Evolutionary conservation across 2,888 invertebrate species (phyloP).

Genomic region (Clistopyga incitator): DNA sequence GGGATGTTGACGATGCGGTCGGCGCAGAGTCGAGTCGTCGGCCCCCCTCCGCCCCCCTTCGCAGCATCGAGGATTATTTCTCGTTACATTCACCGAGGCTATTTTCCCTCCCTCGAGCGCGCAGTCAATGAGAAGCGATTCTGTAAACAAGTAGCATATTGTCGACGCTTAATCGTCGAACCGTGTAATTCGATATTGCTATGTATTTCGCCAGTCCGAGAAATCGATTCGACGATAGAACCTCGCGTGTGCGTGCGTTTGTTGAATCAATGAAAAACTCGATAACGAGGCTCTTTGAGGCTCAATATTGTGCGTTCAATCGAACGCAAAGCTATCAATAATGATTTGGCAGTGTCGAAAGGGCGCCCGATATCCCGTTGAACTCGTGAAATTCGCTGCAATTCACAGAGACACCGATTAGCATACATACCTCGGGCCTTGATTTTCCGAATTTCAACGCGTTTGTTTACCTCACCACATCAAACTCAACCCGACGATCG

Average conservation of each 20-base stretch:
- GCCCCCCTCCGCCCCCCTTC: conserved; percentile 64
- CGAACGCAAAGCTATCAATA: not conserved
- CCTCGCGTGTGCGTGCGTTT: conserved; percentile 2
- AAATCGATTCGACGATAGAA: no score
- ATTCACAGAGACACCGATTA: not conserved
- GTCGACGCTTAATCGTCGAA: conserved; percentile 76
- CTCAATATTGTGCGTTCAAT: not conserved
- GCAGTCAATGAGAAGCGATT: conserved; percentile 78
- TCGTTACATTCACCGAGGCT: conserved; percentile 60
- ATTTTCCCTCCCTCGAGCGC: conserved; percentile 51
- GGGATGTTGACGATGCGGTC: conserved; percentile 57
- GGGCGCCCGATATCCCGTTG: not conserved
- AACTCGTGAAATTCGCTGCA: not conserved
- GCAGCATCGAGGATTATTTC: conserved; percentile 65
- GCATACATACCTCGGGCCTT: no score
- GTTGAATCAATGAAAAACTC: conserved; percentile 28
- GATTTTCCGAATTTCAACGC: not conserved
- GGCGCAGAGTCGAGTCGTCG: conserved; percentile 57
- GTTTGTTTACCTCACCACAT: not conserved
- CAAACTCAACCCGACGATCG: not conserved
- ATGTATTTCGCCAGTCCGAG: conserved; percentile 9
- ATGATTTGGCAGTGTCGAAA: not conserved
- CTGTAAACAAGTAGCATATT: conserved; percentile 83
- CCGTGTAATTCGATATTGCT: conserved; percentile 78
- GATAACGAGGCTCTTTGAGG: conserved; percentile 31